phyloP scores from a whole-genome alignment of 1,140 invertebrate genomes.

The Bombus superbus region DNA sequence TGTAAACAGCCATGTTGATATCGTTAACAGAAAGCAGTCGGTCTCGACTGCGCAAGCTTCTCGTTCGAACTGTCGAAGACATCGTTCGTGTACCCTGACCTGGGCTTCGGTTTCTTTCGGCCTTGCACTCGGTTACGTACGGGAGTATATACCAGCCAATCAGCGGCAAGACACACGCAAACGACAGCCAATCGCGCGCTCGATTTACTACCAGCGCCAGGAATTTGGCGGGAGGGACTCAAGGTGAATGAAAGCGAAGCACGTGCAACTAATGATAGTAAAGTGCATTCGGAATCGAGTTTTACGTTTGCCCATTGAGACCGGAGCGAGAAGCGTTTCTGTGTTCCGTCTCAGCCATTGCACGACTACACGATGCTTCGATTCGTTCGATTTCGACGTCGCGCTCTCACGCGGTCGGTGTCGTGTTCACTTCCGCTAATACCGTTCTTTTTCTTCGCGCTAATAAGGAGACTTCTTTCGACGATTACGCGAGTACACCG shows the following conservation, averaged over 20 bases:
- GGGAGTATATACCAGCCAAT: conserved; percentile 53
- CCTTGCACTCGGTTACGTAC: conserved; percentile 34
- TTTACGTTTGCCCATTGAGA: conserved; percentile 48
- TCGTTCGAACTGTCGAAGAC: conserved; percentile 61
- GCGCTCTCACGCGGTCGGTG: not conserved
- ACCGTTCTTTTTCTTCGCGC: not conserved
- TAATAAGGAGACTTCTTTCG: not conserved
- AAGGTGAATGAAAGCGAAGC: conserved; percentile 66
- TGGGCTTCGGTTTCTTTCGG: conserved; percentile 44
- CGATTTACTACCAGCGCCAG: conserved; percentile 23
- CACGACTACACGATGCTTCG: not conserved
- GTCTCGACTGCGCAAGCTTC: conserved; percentile 58
- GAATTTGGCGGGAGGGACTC: conserved; percentile 51
- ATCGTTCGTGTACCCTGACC: conserved; percentile 49
- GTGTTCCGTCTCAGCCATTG: not conserved
- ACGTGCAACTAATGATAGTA: conserved; percentile 64
- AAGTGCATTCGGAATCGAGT: conserved; percentile 50
- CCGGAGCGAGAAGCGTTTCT: not conserved
- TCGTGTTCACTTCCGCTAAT: conserved; percentile 1
- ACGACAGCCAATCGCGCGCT: conserved; percentile 47
- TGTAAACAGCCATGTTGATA: conserved; percentile 62
- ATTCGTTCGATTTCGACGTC: not conserved
- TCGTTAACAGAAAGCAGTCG: not conserved
- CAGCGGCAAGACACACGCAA: not conserved
- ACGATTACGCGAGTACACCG: not conserved